Base-by-base conservation (phyloP, 2,797 vertebrate species). In the Limosa lapponica region DNA sequence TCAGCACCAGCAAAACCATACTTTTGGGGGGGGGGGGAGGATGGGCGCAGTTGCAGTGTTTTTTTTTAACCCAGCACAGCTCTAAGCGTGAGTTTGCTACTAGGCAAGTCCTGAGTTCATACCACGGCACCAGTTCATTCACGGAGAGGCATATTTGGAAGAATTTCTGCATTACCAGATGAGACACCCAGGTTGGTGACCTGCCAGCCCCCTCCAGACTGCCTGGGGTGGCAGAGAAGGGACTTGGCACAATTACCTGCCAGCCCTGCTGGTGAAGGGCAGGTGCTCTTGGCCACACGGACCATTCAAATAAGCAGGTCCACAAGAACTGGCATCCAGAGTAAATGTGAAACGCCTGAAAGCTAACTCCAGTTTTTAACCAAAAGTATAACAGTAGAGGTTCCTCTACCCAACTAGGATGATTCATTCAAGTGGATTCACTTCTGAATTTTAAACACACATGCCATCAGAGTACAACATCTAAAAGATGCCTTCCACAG, bases 221-320 rank as follows among this genome's bases (percentile, higher is more conserved):
- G 58, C 32, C 64, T 24, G 20, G 25, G 16, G 3, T 59, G 61
- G 44, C 52, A 64, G 44, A 71, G 27, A 67, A 67, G 8, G 30
- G 22, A 12, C 36, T 51, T 16, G 13, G 37, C 7, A 2, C 28
- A 4, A 27, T 25, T 16, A 18, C 15, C 34, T 54, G 16, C n/a
- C 39, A 82, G 17, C 12, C 20, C 18, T 71, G 8, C 23, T 25
- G 43, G 14, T 11, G 9, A 81, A 49, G 85, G 32, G 27, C 17
- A 6, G 28, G 34, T 43, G 8, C 16, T 66, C 30, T 70, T 3
- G 6, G 39, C 43, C 39, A 69, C 3, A 1, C 0, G 0, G 17
- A 8, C 32, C 27, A 27, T 54, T n/a, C 55, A 41, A 17, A 57
- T 66, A 32, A 48, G 3, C 49, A 54, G 43, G 16, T 19, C n/a